Base-by-base conservation (phyloP, 2,888 invertebrate species). In the Dryobotodes eremita region DNA sequence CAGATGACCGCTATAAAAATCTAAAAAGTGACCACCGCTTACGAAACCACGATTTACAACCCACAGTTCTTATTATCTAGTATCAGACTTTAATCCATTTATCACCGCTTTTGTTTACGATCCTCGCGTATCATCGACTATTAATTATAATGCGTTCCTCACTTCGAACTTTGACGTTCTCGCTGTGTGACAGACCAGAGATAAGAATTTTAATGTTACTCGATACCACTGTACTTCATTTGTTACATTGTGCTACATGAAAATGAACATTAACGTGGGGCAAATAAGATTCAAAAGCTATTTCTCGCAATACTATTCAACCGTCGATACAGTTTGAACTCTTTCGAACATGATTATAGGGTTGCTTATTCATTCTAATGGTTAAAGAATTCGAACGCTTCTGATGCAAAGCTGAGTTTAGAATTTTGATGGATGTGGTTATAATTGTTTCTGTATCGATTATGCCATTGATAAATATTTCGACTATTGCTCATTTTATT, bases 401-500 rank as follows among this genome's bases (percentile, higher is more conserved):
- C 83, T 92, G 91, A 88, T 90, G 91, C 91, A 89, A 90, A 93
- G 89, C 91, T 90, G 92, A 95, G 94, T 95, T 94, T 93, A 95
- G 94, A 95, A 95, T 96, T 95, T 96, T 96, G 97, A 97, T 97
- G 95, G 95, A 97, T 97, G 96, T 94, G 94, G 95, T 97, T 97
- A 96, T 97, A 97, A 97, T 97, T 97, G 96, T 97, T 97, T 96
- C 96, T 95, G 96, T 96, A 96, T 97, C 96, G 97, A 97, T 97
- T 96, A 97, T 97, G 96, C 96, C 96, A 96, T 96, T 96, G 96
- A 96, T 96, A 96, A 96, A 96, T 96, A 96, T 96, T 96, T 95
- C 95, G 95, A 95, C 96, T 95, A 96, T 96, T 95, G 95, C 96
- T 96, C 96, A 96, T 96, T 96, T 96, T 97, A 96, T 96, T 96